These are phyloP conservation scores for Pomacea canaliculata DNA, from an alignment of 2,888 invertebrate species.

Conservation along the genomic window DNA sequence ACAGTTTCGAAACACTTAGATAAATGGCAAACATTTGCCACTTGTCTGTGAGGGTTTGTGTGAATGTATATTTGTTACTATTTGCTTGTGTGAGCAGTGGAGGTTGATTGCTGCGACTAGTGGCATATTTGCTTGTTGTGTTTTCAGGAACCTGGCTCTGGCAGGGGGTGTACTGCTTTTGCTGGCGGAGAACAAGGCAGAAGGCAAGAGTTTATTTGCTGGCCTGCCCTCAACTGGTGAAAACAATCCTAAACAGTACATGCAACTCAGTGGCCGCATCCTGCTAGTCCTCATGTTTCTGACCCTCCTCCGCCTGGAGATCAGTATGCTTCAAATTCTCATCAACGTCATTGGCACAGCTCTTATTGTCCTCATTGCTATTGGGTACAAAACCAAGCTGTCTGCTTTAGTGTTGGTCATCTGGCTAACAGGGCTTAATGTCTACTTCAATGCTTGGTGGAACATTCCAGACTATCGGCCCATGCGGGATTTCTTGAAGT, in stretches of 20 bases:
- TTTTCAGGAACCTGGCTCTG: conserved; percentile 87
- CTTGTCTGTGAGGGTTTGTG: too few relatives aligned
- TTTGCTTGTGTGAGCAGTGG: too few relatives aligned
- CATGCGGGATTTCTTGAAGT: conserved; percentile 98
- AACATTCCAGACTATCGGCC: conserved; percentile 93
- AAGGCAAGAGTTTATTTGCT: conserved; percentile 94
- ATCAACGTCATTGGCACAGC: conserved; percentile 93
- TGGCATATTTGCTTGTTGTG: background rate
- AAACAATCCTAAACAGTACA: conserved; percentile 89
- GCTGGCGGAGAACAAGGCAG: conserved; percentile 94
- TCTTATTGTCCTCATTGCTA: conserved; percentile 93
- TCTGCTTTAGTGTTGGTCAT: conserved; percentile 93
- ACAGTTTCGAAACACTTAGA: too few relatives aligned
- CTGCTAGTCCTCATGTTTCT: conserved; percentile 99
- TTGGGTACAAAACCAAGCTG: conserved; percentile 98
- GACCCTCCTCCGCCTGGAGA: conserved; percentile 93
- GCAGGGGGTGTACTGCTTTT: conserved; percentile 97
- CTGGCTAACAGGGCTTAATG: conserved; percentile 88
- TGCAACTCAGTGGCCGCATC: conserved; percentile 95
- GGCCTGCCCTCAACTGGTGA: conserved; percentile 82
- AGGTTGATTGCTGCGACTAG: too few relatives aligned
- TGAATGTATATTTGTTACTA: too few relatives aligned
- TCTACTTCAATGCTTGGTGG: conserved; percentile 99
- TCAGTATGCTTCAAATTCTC: conserved; percentile 86
- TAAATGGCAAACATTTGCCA: too few relatives aligned